A percentile compares a stretch with the other conserved stretches of the same genome.
Conservation (phyloP, 92 coral and sea anemone genomes). For the Bergia puertoricense region DNA sequence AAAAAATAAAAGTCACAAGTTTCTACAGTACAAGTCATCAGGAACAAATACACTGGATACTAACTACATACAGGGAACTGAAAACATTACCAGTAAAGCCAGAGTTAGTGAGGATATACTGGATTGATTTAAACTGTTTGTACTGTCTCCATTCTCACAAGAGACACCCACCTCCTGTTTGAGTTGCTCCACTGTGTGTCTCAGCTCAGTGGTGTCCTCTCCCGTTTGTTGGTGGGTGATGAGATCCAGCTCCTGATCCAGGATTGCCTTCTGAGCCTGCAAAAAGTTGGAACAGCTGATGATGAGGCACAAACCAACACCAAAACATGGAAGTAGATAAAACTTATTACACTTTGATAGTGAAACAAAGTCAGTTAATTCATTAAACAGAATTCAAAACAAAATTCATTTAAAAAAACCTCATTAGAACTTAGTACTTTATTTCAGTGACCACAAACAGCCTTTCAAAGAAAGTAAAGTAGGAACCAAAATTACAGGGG, state of each 20-base stretch:
- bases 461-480: too few relatives aligned
- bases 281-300: neutral
- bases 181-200: constrained; percentile 92
- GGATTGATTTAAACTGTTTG: neutral
- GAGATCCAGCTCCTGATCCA: constrained; percentile 95
- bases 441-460: too few relatives aligned
- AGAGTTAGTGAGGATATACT: too few relatives aligned
- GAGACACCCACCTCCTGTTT: constrained; percentile 88
- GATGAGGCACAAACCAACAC: neutral
- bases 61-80: too few relatives aligned
- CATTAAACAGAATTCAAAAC: neutral
- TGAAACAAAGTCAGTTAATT: too few relatives aligned
- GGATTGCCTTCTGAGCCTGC: constrained; percentile 95
- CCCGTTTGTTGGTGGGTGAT: constrained; percentile 95
- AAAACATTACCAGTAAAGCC: too few relatives aligned
- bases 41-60: neutral
- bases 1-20: too few relatives aligned
- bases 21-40: neutral
- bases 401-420: too few relatives aligned
- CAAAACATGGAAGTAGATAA: neutral
- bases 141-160: neutral
- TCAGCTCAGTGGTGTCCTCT: constrained; percentile 96
- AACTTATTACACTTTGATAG: too few relatives aligned
- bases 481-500: too few relatives aligned
- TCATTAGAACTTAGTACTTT: too few relatives aligned